Conservation (phyloP, 2,888 invertebrate species). For the Rhamphomyia laevipes region DNA sequence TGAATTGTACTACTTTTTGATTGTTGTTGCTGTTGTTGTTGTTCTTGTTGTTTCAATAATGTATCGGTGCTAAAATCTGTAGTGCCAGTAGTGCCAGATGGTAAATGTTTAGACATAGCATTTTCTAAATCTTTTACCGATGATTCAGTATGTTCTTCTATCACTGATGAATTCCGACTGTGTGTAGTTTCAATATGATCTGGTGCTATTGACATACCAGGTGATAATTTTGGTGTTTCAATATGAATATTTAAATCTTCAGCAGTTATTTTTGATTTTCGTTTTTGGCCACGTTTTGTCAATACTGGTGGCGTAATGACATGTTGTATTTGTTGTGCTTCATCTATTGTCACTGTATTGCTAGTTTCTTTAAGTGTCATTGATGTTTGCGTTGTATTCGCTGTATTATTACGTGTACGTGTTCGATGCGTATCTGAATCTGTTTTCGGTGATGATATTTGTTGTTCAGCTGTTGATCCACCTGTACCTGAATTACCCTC, state of each 20-base stretch:
- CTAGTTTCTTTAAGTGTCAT: slow-evolving; percentile 28
- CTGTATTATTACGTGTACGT: slow-evolving; percentile 26
- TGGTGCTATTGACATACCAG: slow-evolving; percentile 22
- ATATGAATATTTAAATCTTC: slow-evolving; percentile 36
- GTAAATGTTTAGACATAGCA: slow-evolving; percentile 92
- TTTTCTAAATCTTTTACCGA: slow-evolving; percentile 75
- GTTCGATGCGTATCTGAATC: slow-evolving; percentile 25
- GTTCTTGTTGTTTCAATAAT: slow-evolving; percentile 54
- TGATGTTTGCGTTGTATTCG: slow-evolving; percentile 23
- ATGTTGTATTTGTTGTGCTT: slow-evolving; percentile 12
- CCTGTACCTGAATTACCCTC: slow-evolving; percentile 18
- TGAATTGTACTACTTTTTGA: slow-evolving; percentile 64
- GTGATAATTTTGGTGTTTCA: slow-evolving; percentile 33
- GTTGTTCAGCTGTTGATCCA: slow-evolving; percentile 36
- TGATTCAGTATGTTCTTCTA: slow-evolving; percentile 33
- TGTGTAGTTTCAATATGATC: slow-evolving; percentile 37
- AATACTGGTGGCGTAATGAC: slow-evolving; percentile 14
- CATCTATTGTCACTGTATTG: slow-evolving; percentile 24
- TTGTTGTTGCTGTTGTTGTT: slow-evolving; percentile 41
- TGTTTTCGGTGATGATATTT: slow-evolving; percentile 38
- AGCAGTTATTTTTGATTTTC: slow-evolving; percentile 45
- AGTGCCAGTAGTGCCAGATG: slow-evolving; percentile 48
- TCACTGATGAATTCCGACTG: slow-evolving; percentile 32
- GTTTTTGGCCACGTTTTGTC: slow-evolving; percentile 44
- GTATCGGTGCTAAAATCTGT: slow-evolving; percentile 84